Base-by-base conservation (phyloP, 2,113 vertebrate species). In the Pimephales promelas region DNA sequence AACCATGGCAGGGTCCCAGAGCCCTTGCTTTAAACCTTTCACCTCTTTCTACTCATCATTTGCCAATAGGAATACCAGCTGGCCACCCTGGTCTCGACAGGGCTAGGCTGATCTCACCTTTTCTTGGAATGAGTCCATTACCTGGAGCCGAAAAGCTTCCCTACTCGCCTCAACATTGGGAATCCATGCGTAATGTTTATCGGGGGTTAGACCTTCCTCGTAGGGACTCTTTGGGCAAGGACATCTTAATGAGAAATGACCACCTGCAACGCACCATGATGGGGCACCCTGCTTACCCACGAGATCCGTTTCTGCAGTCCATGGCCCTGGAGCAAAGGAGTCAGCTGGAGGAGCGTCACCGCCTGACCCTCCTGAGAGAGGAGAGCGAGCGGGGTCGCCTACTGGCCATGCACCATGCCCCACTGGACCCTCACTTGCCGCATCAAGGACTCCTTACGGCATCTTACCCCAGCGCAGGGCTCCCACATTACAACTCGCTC, bases 101-200 rank as follows among this genome's bases (percentile, higher is more conserved):
- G 92, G 95, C 95, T 91, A 95, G 95, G 49, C 94, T 96, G 92
- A 93, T 93, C 90, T 93, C 93, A 2, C 92, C 95, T 36, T 95
- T 95, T 81, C 92, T 94, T 90, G 94, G 94, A 87, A 94, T 95
- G 82, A 92, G 93, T 81, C 93, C 95, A 1, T 93, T 95, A 82
- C 93, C 94, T 11, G 95, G 93, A 4, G 91, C 92, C 66, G 93
- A 96, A 85, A 92, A 92, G 31, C 93, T 95, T 83, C 95, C 94
- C 0, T 95, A 95, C 80, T 94, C 94, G 57, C 92, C 92, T 20
- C 94, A 95, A 86, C 94, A 95, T 83, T 96, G 95, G 95, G 95
- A 95, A 89, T 93, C 93, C 1, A 92, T 94, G 83, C 93, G 94
- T 91, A 92, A 94, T 78, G 91, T 92, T 1, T 94, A 94, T 86